These are phyloP conservation scores for Aspidapion aeneum DNA, from an alignment of 2,888 invertebrate species.

Conservation along the genomic window DNA sequence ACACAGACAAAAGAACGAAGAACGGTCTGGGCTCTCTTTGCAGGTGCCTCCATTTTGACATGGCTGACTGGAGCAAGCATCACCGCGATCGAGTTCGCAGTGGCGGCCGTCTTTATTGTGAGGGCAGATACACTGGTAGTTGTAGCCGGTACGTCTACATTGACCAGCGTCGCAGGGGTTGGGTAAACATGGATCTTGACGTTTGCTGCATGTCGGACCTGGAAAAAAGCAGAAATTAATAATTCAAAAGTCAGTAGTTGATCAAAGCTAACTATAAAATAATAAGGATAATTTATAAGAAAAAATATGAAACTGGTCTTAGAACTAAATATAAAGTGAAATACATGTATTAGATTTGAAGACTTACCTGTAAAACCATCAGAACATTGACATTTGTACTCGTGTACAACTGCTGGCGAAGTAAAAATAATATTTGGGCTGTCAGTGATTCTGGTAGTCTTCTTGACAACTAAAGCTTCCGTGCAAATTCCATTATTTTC, in stretches of 20 bases:
- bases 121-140: slow-evolving; percentile 81
- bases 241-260: background rate
- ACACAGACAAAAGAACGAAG: slow-evolving; percentile 89
- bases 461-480: slow-evolving; percentile 65
- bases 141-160: slow-evolving; percentile 79
- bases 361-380: slow-evolving; percentile 82
- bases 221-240: slow-evolving; percentile 65
- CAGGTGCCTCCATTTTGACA: slow-evolving; percentile 92
- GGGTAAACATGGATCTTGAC: slow-evolving; percentile 88
- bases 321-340: no score
- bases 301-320: no score
- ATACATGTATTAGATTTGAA: background rate
- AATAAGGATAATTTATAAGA: no score
- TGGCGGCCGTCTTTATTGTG: slow-evolving; percentile 74
- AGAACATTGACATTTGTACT: slow-evolving; percentile 75
- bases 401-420: slow-evolving; percentile 74
- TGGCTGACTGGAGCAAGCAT: slow-evolving; percentile 80
- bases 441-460: slow-evolving; percentile 71
- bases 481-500: slow-evolving; percentile 77
- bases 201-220: slow-evolving; percentile 75
- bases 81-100: slow-evolving; percentile 80
- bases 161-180: slow-evolving; percentile 86
- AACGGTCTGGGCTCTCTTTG: slow-evolving; percentile 81
- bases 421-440: slow-evolving; percentile 80
- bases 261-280: no score